Percentiles rank a stretch among this genome's conserved stretches.
These are phyloP conservation scores for Plectus sambesii DNA, from an alignment of 1,140 invertebrate species.

Conservation along the genomic window DNA sequence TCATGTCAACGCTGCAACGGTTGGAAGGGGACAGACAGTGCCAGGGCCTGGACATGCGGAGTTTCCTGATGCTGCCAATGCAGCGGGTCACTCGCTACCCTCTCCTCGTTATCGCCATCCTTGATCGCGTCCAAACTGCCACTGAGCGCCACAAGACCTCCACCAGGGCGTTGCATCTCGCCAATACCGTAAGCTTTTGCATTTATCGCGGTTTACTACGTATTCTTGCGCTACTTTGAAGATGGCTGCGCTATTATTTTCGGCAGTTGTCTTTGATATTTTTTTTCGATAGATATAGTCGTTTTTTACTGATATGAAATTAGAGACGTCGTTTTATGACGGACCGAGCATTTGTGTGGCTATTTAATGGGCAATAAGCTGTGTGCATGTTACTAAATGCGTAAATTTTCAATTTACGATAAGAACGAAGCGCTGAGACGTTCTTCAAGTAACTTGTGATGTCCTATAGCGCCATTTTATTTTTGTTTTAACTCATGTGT, in stretches of 20 bases:
- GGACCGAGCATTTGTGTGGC: too few relatives aligned
- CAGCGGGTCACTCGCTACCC: slow-evolving; percentile 83
- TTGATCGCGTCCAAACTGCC: slow-evolving; percentile 58
- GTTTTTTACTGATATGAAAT: too few relatives aligned
- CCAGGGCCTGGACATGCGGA: slow-evolving; percentile 73
- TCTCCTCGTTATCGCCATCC: slow-evolving; percentile 76
- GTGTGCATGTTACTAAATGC: too few relatives aligned
- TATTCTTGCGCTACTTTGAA: slow-evolving; percentile 1
- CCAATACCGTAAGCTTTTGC: slow-evolving; percentile 55
- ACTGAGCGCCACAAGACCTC: slow-evolving; percentile 62
- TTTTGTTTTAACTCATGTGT: too few relatives aligned
- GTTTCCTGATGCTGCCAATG: slow-evolving; percentile 93
- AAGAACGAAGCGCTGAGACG: too few relatives aligned
- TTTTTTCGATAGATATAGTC: too few relatives aligned
- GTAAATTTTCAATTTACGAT: too few relatives aligned
- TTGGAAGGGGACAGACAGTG: slow-evolving; percentile 70
- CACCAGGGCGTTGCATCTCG: slow-evolving; percentile 61
- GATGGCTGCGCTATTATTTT: slow-evolving; percentile 25
- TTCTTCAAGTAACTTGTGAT: too few relatives aligned
- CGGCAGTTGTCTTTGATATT: too few relatives aligned
- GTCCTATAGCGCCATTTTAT: too few relatives aligned
- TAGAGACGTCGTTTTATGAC: too few relatives aligned
- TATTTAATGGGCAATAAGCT: too few relatives aligned
- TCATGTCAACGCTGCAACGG: slow-evolving; percentile 58
- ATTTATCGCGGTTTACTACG: slow-evolving; percentile 48